A percentile compares a stretch with the other conserved stretches of the same genome.
Conservation (phyloP, 2,113 vertebrate species). For the Cynocephalus volans region DNA sequence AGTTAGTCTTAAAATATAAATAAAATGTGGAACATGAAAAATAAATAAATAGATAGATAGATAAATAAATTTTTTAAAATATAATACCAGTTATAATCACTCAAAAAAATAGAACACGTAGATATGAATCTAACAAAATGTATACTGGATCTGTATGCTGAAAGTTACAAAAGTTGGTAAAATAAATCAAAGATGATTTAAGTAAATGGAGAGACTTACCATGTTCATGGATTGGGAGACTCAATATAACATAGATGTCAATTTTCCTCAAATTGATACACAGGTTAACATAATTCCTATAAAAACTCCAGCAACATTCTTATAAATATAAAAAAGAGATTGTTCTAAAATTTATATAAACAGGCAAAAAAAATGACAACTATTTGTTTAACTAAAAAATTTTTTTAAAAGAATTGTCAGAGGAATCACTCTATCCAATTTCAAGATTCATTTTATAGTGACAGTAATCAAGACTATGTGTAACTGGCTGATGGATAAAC, state of each 20-base stretch:
- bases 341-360: not conserved
- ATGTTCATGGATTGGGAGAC: not conserved
- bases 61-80: not conserved
- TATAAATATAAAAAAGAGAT: not conserved
- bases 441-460: not conserved
- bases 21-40: no score
- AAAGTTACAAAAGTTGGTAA: not conserved
- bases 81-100: not conserved
- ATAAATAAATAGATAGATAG: no score
- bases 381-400: not conserved
- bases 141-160: not conserved
- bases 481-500: not conserved
- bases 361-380: not conserved
- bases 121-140: constrained; percentile 10
- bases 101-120: not conserved
- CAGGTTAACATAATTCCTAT: not conserved
- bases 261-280: not conserved
- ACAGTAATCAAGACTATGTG: not conserved
- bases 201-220: not conserved
- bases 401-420: not conserved
- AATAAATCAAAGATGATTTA: not conserved
- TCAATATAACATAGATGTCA: not conserved
- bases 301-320: not conserved
- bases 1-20: no score
- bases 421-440: not conserved